Conservation (phyloP, 2,888 invertebrate species). For the Thereva unica region DNA sequence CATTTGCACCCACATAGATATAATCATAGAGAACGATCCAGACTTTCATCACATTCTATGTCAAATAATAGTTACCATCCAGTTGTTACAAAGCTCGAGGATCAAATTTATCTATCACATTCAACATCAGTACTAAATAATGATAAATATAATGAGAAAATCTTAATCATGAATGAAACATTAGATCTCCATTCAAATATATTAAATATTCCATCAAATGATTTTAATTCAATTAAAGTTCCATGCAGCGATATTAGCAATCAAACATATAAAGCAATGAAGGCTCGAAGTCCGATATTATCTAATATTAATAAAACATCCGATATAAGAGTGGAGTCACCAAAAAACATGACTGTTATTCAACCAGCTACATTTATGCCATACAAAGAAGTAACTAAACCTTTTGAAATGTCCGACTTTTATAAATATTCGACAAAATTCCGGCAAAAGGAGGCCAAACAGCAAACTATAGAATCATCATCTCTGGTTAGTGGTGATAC, state of each 20-base stretch:
- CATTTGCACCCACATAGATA: conserved; percentile 19
- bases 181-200: no score
- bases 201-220: no score
- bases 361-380: conserved; percentile 89
- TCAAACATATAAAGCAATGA: no score
- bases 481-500: no score
- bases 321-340: conserved; percentile 71
- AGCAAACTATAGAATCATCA: conserved; percentile 38
- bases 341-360: conserved; percentile 82
- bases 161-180: no score
- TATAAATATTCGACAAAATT: conserved; percentile 97
- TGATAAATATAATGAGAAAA: conserved; percentile 27
- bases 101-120: conserved; percentile 52
- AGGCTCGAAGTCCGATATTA: conserved; percentile 5
- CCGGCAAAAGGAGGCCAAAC: conserved; percentile 64
- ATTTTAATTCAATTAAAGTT: no score
- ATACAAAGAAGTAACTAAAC: conserved; percentile 91
- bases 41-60: conserved; percentile 57
- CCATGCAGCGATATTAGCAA: no score
- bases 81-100: conserved; percentile 46
- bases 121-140: conserved; percentile 55
- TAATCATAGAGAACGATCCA: conserved; percentile 47
- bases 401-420: conserved; percentile 97
- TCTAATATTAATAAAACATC: conserved; percentile 42
- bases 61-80: conserved; percentile 44